Percentiles rank a stretch among this genome's conserved stretches.
phyloP scores from a whole-genome alignment of 1,140 invertebrate genomes.

The Drosophila kanapiae region DNA sequence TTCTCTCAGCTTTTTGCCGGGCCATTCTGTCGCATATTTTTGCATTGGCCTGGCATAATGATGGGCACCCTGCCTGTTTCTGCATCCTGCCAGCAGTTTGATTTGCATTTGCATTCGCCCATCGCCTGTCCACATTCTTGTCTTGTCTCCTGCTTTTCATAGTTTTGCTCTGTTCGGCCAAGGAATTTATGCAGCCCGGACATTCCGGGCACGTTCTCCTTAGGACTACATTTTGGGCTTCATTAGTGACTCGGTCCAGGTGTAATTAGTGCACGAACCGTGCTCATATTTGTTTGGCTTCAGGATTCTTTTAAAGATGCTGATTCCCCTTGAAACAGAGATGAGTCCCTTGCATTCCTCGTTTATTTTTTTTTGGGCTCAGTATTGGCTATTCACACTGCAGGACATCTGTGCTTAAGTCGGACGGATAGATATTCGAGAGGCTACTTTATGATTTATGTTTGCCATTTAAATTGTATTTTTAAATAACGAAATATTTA shows the following conservation, averaged over 20 bases:
- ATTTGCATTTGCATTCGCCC: conserved; percentile 67
- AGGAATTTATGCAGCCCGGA: conserved; percentile 49
- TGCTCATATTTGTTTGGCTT: conserved; percentile 14
- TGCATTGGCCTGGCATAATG: conserved; percentile 65
- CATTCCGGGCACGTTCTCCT: conserved; percentile 33
- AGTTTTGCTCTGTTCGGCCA: conserved; percentile 14
- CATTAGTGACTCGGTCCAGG: conserved; percentile 55
- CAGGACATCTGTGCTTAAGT: neutral
- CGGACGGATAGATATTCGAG: neutral
- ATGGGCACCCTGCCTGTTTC: conserved; percentile 62
- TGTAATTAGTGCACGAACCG: conserved; percentile 57
- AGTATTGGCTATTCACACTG: neutral
- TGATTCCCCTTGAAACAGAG: too few species aligned
- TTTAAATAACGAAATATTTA: too few species aligned
- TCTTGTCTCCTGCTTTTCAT: conserved; percentile 27
- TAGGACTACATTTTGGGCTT: conserved; percentile 48
- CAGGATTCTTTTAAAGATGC: conserved; percentile 1
- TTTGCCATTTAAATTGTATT: too few species aligned
- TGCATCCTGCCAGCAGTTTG: conserved; percentile 46
- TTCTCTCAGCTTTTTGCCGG: conserved; percentile 24
- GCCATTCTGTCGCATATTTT: conserved; percentile 56
- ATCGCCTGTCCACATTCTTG: conserved; percentile 64
- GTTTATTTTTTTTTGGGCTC: neutral
- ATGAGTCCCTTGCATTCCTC: neutral
- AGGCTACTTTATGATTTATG: too few species aligned